Conservation (phyloP, 2,113 vertebrate genomes). For the Holacanthus passer region DNA sequence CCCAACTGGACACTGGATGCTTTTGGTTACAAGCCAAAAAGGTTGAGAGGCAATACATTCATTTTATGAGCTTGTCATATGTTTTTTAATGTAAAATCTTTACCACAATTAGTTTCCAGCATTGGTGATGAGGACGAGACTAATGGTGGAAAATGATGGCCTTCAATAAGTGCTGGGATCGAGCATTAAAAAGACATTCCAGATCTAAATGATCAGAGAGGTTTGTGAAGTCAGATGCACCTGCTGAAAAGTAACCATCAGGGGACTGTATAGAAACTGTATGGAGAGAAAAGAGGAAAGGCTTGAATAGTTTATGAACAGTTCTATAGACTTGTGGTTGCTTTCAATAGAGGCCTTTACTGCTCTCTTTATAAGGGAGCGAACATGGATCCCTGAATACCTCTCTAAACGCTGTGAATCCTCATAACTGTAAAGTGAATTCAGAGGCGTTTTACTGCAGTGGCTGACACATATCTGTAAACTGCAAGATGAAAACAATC, state of each 20-base stretch:
- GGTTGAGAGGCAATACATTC: neutral
- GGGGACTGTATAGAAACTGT: slow-evolving; percentile 34
- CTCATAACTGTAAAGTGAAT: slow-evolving; percentile 50
- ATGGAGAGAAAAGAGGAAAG: slow-evolving; percentile 35
- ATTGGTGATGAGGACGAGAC: neutral
- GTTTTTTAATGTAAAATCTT: neutral
- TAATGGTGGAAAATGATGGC: neutral
- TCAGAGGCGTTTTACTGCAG: slow-evolving; percentile 48
- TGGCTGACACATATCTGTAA: slow-evolving; percentile 31
- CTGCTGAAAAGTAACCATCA: slow-evolving; percentile 50
- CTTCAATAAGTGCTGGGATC: neutral
- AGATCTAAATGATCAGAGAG: neutral
- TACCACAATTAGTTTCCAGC: neutral
- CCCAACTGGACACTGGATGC: neutral
- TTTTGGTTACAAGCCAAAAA: neutral
- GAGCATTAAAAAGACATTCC: slow-evolving; percentile 16
- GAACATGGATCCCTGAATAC: slow-evolving; percentile 65
- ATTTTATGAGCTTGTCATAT: neutral
- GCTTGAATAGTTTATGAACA: slow-evolving; percentile 74
- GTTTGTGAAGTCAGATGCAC: slow-evolving; percentile 45
- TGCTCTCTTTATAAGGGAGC: slow-evolving; percentile 65
- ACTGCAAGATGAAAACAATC: slow-evolving; percentile 16
- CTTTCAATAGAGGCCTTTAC: slow-evolving; percentile 74
- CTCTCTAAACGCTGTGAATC: slow-evolving; percentile 36
- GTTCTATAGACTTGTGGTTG: slow-evolving; percentile 79